These are phyloP conservation scores for Habrosyne pyritoides DNA, from an alignment of 2,888 invertebrate genomes.

Conservation along the genomic window DNA sequence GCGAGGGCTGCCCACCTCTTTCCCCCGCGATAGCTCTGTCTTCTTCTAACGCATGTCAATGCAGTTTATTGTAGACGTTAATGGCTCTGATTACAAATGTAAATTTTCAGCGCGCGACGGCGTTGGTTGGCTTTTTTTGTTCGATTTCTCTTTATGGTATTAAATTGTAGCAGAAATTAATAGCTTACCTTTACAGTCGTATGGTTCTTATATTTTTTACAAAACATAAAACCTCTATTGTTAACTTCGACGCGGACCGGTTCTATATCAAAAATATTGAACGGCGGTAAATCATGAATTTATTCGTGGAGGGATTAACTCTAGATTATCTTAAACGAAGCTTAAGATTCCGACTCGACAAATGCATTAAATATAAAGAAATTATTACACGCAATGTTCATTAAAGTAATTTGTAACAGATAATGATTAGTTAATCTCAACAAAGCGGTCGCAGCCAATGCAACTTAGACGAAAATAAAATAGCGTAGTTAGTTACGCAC, in stretches of 20 bases:
- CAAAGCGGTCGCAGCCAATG: constrained; percentile 28
- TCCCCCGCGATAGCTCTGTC: constrained; percentile 62
- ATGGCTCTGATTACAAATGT: constrained; percentile 82
- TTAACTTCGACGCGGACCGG: constrained; percentile 29
- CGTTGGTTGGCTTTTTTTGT: constrained; percentile 76
- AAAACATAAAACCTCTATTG: constrained; percentile 36
- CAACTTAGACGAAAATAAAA: constrained; percentile 58
- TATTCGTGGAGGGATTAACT: background rate
- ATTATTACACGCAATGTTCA: constrained; percentile 17
- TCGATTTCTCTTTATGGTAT: constrained; percentile 75
- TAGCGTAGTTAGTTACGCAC: constrained; percentile 44
- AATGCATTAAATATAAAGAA: constrained; percentile 12
- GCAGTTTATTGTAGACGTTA: constrained; percentile 82
- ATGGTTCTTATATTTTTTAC: constrained; percentile 35
- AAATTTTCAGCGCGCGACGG: constrained; percentile 79
- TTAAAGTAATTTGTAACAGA: constrained; percentile 17
- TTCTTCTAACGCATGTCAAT: constrained; percentile 71
- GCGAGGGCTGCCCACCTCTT: constrained; percentile 51
- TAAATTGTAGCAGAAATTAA: constrained; percentile 73
- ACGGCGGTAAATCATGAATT: background rate
- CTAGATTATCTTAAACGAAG: background rate
- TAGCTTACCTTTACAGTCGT: constrained; percentile 47
- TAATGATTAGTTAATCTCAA: constrained; percentile 25
- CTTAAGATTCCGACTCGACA: background rate
- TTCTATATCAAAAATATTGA: constrained; percentile 17